A percentile compares a stretch with the other conserved stretches of the same genome.
These are phyloP conservation scores for Bombus polaris DNA, from an alignment of 1,140 invertebrate species.

Conservation along the genomic window DNA sequence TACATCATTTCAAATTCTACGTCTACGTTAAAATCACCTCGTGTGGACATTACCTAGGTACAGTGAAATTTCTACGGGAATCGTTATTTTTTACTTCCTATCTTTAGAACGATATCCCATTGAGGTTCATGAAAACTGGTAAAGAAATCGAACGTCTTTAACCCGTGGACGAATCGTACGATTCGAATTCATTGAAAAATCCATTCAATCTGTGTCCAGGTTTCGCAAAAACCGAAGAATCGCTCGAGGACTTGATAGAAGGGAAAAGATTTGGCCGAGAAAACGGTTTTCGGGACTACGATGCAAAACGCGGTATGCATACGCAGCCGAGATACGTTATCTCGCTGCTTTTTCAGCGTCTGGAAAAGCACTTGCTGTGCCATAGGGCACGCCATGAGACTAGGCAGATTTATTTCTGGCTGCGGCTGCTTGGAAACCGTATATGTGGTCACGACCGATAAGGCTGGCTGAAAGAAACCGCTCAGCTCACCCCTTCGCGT, in stretches of 20 bases:
- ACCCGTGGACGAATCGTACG: neutral
- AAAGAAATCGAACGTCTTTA: neutral
- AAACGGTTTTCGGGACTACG: neutral
- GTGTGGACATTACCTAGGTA: neutral
- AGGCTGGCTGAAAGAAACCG: constrained; percentile 34
- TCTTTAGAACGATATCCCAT: neutral
- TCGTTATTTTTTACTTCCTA: neutral
- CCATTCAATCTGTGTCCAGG: neutral
- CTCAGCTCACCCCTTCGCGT: constrained; percentile 21
- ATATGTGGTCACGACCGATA: constrained; percentile 50
- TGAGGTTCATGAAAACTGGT: neutral
- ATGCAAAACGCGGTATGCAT: constrained; percentile 3
- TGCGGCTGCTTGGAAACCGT: constrained; percentile 41
- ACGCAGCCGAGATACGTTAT: constrained; percentile 37
- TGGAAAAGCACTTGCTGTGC: constrained; percentile 36
- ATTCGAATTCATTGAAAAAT: too few species aligned
- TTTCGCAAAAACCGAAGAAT: neutral
- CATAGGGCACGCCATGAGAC: constrained; percentile 2
- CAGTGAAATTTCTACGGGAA: neutral
- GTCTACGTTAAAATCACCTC: constrained; percentile 33
- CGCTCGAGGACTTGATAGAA: neutral
- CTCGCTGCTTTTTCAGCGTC: constrained; percentile 65
- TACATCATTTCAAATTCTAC: neutral
- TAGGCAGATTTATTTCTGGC: constrained; percentile 60
- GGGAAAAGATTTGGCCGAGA: neutral